phyloP scores from a whole-genome alignment of 2,797 vertebrate genomes.

The Prionace glauca region DNA sequence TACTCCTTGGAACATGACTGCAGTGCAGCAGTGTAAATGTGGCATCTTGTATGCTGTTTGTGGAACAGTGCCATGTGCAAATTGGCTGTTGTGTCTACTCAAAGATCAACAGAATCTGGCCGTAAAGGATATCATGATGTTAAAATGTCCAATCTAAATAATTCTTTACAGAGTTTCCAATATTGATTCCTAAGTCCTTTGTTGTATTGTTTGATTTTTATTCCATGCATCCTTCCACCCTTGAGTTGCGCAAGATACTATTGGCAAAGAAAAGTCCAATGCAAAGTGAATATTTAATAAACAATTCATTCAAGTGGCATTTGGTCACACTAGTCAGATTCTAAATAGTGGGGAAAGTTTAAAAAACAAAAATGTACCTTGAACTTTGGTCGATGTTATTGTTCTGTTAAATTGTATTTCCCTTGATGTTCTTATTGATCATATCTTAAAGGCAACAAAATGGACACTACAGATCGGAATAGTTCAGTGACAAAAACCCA shows the following conservation, averaged over 20 bases:
- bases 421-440: conserved; percentile 8
- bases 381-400: background rate
- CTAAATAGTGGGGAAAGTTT: background rate
- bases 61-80: background rate
- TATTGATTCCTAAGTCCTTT: background rate
- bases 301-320: background rate
- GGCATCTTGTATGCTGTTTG: background rate
- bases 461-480: background rate
- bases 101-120: background rate
- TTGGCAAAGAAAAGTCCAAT: background rate
- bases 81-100: background rate
- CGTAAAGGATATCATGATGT: background rate
- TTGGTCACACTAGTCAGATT: background rate
- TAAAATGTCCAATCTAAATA: background rate
- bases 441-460: background rate
- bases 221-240: background rate
- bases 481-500: conserved; percentile 29
- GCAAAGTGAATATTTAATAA: background rate
- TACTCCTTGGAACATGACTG: too few species aligned
- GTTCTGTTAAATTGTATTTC: conserved; percentile 5
- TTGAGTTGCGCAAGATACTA: background rate
- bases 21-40: background rate
- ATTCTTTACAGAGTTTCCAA: background rate
- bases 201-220: background rate
- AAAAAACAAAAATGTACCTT: background rate